These are phyloP conservation scores for Tachycineta bicolor DNA, from an alignment of 2,113 vertebrate genomes.

Conservation along the genomic window DNA sequence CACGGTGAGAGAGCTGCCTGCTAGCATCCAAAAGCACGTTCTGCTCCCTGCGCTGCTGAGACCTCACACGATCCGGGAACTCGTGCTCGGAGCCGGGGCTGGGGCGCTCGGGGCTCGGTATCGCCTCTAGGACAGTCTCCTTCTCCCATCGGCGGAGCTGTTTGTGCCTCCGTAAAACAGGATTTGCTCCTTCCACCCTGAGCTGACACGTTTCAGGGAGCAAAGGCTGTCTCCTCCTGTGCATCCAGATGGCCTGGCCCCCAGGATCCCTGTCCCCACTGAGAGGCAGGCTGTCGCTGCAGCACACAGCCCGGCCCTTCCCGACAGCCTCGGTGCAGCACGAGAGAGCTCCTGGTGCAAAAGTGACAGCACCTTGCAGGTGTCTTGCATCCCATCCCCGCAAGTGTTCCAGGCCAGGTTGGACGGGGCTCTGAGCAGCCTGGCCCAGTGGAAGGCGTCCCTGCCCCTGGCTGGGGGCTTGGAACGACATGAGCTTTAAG, in stretches of 20 bases:
- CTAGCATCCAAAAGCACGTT: neutral
- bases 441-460: neutral
- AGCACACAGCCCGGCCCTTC: neutral
- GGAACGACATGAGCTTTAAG: neutral
- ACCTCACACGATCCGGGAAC: neutral
- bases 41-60: neutral
- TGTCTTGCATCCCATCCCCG: neutral
- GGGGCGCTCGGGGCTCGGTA: accelerated
- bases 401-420: neutral
- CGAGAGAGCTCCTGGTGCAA: neutral
- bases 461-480: neutral
- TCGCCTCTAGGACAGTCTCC: neutral
- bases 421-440: neutral
- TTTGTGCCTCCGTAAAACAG: neutral
- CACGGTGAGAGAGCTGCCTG: accelerated
- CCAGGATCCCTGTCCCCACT: neutral
- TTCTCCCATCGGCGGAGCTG: neutral
- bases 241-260: neutral
- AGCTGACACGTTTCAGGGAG: neutral
- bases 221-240: neutral
- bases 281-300: conserved; percentile 32
- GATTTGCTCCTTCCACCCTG: conserved; percentile 3
- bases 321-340: neutral
- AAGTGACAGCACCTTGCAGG: neutral
- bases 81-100: accelerated